A percentile compares a stretch with the other conserved stretches of the same genome.
These are phyloP conservation scores for Crocidura indochinensis DNA, from an alignment of 2,797 vertebrate species.

Conservation along the genomic window DNA sequence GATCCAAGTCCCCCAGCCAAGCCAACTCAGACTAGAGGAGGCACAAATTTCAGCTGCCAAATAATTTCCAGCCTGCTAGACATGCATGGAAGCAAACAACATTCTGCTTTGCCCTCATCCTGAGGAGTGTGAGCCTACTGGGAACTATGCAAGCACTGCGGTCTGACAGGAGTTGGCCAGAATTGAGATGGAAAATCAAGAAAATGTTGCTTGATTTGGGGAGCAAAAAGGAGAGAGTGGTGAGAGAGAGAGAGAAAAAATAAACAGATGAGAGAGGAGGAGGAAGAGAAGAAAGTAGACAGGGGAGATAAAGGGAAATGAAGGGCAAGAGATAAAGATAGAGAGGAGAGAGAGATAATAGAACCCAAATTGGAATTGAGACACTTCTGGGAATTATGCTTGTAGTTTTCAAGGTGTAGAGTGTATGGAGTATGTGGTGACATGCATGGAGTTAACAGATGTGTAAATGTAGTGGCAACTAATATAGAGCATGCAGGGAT, in stretches of 20 bases:
- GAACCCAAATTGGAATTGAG: background rate
- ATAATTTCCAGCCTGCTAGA: background rate
- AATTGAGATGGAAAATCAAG: background rate
- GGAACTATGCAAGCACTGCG: too few relatives aligned
- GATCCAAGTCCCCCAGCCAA: background rate
- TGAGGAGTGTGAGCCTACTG: background rate
- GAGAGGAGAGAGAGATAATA: background rate
- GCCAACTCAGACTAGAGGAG: background rate
- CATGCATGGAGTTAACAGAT: too few relatives aligned
- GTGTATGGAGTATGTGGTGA: too few relatives aligned
- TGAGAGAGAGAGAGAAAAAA: background rate
- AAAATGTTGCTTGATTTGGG: background rate
- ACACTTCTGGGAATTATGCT: background rate
- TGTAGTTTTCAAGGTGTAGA: background rate
- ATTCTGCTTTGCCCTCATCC: background rate
- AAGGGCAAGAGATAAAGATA: background rate
- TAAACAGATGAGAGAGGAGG: background rate
- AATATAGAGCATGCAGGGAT: too few relatives aligned
- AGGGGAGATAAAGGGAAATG: too few relatives aligned
- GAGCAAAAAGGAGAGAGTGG: background rate
- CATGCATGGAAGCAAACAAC: background rate
- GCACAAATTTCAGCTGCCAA: slow-evolving; percentile 15
- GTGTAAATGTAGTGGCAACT: too few relatives aligned
- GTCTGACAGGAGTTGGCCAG: background rate
- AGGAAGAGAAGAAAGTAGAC: background rate